Evolutionary conservation across 2,113 vertebrate genomes (phyloP).

Genomic region (Tychaedon coryphoeus): DNA sequence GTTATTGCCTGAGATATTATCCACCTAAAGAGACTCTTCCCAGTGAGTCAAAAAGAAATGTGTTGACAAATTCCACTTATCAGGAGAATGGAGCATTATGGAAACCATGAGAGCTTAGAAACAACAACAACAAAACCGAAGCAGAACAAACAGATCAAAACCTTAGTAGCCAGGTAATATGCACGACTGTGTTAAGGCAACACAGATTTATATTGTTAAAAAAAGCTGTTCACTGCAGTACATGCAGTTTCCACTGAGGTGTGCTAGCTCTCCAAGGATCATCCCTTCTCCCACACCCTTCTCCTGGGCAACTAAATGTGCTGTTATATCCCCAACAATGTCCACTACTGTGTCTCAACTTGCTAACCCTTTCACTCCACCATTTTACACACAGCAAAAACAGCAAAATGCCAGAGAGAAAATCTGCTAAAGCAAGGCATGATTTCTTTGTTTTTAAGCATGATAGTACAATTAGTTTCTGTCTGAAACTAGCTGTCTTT

Average conservation of each 20-base stretch:
- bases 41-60: not conserved
- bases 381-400: constrained; percentile 22
- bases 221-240: not conserved
- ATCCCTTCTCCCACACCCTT: not conserved
- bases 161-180: not conserved
- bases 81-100: not conserved
- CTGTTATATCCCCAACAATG: not conserved
- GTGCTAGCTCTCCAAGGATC: constrained; percentile 66
- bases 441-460: constrained; percentile 32
- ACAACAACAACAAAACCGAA: not conserved
- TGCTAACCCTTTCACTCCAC: constrained; percentile 17
- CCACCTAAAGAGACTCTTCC: not conserved
- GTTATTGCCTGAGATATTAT: not conserved
- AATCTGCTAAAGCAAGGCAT: constrained; percentile 18
- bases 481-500: not conserved
- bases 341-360: not conserved
- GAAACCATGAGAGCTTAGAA: not conserved
- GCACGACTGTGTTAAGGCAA: not conserved
- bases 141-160: not conserved
- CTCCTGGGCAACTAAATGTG: not conserved
- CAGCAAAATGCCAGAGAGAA: not conserved
- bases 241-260: constrained; percentile 57
- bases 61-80: not conserved
- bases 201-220: not conserved
- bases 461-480: not conserved